Percentiles rank a stretch among this genome's conserved stretches.
These are phyloP conservation scores for Leptobrachium leishanense DNA, from an alignment of 2,113 vertebrate species.

Conservation along the genomic window DNA sequence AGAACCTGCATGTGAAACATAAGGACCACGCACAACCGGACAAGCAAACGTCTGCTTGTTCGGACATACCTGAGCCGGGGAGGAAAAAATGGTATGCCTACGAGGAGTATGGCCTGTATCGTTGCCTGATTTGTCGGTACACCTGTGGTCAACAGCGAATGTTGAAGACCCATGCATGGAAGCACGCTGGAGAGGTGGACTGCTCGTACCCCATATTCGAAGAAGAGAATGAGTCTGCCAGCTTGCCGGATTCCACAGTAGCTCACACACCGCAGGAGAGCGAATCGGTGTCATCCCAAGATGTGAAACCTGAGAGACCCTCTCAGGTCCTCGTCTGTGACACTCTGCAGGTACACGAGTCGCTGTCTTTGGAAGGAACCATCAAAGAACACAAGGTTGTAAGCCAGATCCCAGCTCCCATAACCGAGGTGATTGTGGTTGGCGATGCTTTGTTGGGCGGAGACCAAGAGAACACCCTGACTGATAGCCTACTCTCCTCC, in stretches of 20 bases:
- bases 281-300: slow-evolving; percentile 78
- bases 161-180: slow-evolving; percentile 97
- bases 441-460: slow-evolving; percentile 72
- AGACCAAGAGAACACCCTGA: slow-evolving; percentile 66
- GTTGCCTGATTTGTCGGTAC: slow-evolving; percentile 94
- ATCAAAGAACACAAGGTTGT: slow-evolving; percentile 54
- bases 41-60: slow-evolving; percentile 1
- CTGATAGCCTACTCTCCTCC: slow-evolving; percentile 89
- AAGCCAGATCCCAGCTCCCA: slow-evolving; percentile 56
- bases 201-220: slow-evolving; percentile 97
- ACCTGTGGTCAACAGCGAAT: slow-evolving; percentile 96
- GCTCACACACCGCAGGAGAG: slow-evolving; percentile 56
- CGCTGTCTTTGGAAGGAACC: slow-evolving; percentile 25
- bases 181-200: slow-evolving; percentile 91
- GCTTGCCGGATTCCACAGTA: slow-evolving; percentile 58
- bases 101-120: slow-evolving; percentile 90
- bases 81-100: slow-evolving; percentile 89
- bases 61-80: slow-evolving; percentile 52
- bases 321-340: slow-evolving; percentile 58
- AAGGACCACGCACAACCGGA: slow-evolving; percentile 52
- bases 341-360: slow-evolving; percentile 73
- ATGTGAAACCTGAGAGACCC: slow-evolving; percentile 52
- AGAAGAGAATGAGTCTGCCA: slow-evolving; percentile 72
- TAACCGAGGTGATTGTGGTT: slow-evolving; percentile 72
- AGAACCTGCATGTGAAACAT: slow-evolving; percentile 40